These are phyloP conservation scores for Zygogramma bicolorata DNA, from an alignment of 2,888 invertebrate genomes.

Conservation along the genomic window DNA sequence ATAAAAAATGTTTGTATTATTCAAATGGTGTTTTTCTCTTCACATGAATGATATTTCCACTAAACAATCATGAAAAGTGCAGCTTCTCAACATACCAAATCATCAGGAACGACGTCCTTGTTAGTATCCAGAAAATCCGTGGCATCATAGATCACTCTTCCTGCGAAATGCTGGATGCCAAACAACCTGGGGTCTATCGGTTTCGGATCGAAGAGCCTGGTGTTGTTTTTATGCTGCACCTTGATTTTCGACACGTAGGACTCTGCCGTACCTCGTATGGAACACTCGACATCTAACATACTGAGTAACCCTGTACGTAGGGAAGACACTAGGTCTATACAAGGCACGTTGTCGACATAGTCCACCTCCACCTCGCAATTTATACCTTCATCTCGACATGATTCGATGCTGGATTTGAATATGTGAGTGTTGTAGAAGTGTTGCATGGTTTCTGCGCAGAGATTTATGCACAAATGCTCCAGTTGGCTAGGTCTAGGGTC, in stretches of 20 bases:
- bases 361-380: conserved; percentile 90
- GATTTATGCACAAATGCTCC: conserved; percentile 94
- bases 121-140: conserved; percentile 92
- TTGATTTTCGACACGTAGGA: conserved; percentile 85
- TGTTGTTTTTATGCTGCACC: conserved; percentile 84
- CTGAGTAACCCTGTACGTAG: conserved; percentile 91
- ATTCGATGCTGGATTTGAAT: conserved; percentile 93
- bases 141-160: conserved; percentile 89
- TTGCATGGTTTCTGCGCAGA: conserved; percentile 97
- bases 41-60: too few relatives aligned
- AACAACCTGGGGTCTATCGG: conserved; percentile 85
- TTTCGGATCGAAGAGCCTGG: conserved; percentile 83
- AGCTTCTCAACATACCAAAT: too few relatives aligned
- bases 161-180: conserved; percentile 92
- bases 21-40: too few relatives aligned
- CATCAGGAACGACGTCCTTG: conserved; percentile 92
- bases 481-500: conserved; percentile 90
- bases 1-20: too few relatives aligned
- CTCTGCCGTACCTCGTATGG: conserved; percentile 84
- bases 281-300: conserved; percentile 92
- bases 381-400: conserved; percentile 93
- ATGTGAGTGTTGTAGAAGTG: conserved; percentile 98
- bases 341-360: conserved; percentile 95
- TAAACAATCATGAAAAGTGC: too few relatives aligned
- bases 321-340: conserved; percentile 95